Base-by-base conservation (phyloP, 1,140 invertebrate species). In the Anastrepha ludens region DNA sequence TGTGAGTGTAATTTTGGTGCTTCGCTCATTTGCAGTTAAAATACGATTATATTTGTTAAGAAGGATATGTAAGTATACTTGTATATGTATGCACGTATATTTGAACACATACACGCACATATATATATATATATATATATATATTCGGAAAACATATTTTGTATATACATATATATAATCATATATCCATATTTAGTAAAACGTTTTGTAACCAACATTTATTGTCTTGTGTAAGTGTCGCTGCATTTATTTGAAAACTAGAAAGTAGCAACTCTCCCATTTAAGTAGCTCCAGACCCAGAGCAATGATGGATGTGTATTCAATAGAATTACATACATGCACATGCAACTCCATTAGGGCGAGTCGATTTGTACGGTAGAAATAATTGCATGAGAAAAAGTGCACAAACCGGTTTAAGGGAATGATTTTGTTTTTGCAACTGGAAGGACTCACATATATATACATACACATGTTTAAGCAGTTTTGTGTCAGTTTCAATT, bases 261-360 rank as follows among this genome's bases (percentile, higher is more conserved):
- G 44, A 50, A 81, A 81, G 20, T 17, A 81, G 44, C 74, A 81
- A 5, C 44, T 81, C 47, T 81, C 3, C 50, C 74, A 29, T 81
- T 20, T 58, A 81, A 81, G 74, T 81, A 81, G 74, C 47, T 50
- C 7, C 74, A n/a, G 20, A 81, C 5, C n/a, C 74, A 81, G 74
- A 55, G 74, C 74, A 8, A 81, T 81, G 74, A 81, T 81, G 74
- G 47, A 81, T 55, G 44, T 81, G 74, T 47, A 81, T 81, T 81
- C 47, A 50, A 58, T 47, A 20, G n/a, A 55, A 29, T 15, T 81
- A 50, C 74, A 81, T 11, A n/a, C 74, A 50, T 9, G 55, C 47
- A 41, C 70, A 47, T 74, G 41, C 13, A 41, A 13, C 44, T 74
- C 6, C 39, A 78, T 78, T 78, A 78, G n/a, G 74, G 74, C 15